Percentiles rank a stretch among this genome's conserved stretches.
Evolutionary conservation across 2,113 vertebrate species (phyloP).

Genomic region (Emberiza fucata): DNA sequence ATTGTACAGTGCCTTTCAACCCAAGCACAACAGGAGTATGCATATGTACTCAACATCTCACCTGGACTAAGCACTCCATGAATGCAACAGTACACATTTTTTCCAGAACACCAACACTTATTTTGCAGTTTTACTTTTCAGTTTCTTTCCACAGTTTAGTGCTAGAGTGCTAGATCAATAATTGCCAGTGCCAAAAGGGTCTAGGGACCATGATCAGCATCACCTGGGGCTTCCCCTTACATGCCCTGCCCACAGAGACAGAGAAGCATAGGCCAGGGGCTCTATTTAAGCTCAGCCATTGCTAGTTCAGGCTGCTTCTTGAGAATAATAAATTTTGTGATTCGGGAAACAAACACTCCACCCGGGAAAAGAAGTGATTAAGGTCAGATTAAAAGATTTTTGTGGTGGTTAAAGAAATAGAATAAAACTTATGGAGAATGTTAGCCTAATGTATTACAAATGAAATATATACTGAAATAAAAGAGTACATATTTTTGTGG

Average conservation of each 20-base stretch:
- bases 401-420: neutral
- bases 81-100: neutral
- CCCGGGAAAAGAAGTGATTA: neutral
- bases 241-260: fast-evolving
- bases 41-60: neutral
- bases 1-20: fast-evolving
- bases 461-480: neutral
- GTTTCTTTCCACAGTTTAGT: neutral
- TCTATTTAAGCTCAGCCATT: neutral
- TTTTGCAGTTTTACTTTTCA: neutral
- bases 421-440: neutral
- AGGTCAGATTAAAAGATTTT: neutral
- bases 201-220: neutral
- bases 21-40: neutral
- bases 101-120: neutral
- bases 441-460: neutral
- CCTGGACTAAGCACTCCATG: neutral
- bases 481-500: neutral
- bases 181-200: neutral
- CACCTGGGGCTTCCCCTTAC: neutral
- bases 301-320: neutral
- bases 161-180: neutral
- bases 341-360: neutral
- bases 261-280: neutral
- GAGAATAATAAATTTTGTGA: neutral